Conservation (phyloP, 2,113 vertebrate species). For the Vulpes vulpes region DNA sequence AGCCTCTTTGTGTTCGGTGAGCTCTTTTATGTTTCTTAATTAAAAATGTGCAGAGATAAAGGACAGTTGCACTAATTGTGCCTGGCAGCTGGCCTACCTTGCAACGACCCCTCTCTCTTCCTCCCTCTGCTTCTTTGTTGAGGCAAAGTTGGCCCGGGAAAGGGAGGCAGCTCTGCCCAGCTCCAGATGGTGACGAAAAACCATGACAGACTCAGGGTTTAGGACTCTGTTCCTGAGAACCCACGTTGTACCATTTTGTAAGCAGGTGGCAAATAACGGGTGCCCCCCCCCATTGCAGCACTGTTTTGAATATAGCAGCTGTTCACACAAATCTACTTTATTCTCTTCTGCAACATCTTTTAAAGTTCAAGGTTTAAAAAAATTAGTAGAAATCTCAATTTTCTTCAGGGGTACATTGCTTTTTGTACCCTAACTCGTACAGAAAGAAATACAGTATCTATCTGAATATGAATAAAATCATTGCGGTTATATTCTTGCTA, state of each 20-base stretch:
- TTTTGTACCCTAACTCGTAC: not conserved
- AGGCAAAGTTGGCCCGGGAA: not conserved
- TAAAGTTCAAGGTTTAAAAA: not conserved
- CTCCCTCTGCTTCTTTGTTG: not conserved
- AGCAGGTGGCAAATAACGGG: not conserved
- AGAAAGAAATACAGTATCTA: not conserved
- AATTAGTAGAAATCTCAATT: not conserved
- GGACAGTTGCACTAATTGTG: not conserved
- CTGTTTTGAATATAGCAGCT: not conserved
- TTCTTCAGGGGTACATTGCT: not conserved
- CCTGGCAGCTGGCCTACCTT: not conserved
- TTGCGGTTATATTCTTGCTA: not conserved
- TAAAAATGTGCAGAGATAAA: not conserved
- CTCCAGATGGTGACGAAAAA: slow-evolving; percentile 33
- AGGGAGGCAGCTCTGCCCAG: not conserved
- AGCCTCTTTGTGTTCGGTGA: not conserved
- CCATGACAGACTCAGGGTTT: not conserved
- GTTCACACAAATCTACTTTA: not conserved
- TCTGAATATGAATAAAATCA: not conserved
- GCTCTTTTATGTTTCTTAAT: not conserved
- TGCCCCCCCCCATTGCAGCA: not conserved
- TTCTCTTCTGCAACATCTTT: not conserved
- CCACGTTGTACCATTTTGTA: not conserved
- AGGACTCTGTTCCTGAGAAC: not conserved
- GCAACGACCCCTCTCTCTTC: not conserved